Conservation (phyloP, 2,113 vertebrate species). For the Apteryx mantelli region DNA sequence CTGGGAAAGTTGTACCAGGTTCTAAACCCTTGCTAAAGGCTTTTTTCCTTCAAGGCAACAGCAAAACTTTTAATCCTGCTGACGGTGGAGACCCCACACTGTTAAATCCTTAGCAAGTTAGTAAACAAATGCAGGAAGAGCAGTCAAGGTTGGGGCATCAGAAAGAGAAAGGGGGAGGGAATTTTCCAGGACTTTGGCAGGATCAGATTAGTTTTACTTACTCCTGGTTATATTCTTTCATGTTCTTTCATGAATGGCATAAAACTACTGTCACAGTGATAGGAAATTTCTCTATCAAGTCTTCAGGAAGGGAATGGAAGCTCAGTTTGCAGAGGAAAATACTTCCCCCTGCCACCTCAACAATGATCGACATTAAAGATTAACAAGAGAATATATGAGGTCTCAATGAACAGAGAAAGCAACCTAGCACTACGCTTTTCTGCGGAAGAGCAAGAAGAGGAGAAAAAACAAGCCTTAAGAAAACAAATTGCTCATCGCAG, state of each 20-base stretch:
- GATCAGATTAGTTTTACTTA: slow-evolving; percentile 12
- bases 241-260: not conserved
- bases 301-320: not conserved
- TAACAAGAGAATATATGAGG: not conserved
- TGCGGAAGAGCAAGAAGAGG: not conserved
- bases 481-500: not conserved
- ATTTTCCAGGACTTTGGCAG: slow-evolving; percentile 6
- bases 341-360: not conserved
- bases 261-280: not conserved
- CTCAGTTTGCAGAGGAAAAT: not conserved
- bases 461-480: not conserved
- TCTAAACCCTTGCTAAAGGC: not conserved
- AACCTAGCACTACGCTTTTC: not conserved
- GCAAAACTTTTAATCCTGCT: not conserved
- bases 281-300: not conserved
- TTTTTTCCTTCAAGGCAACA: not conserved
- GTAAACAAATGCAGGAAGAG: slow-evolving; percentile 65
- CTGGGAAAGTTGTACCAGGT: not conserved
- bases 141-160: slow-evolving; percentile 12
- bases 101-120: not conserved
- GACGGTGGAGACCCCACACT: not conserved
- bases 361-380: slow-evolving; percentile 33
- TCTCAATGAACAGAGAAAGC: not conserved
- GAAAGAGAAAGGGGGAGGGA: slow-evolving; percentile 13
- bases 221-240: not conserved